Percentiles rank a stretch among this genome's conserved stretches.
Conservation (phyloP, 2,113 vertebrate species). For the Cheirogaleus medius region DNA sequence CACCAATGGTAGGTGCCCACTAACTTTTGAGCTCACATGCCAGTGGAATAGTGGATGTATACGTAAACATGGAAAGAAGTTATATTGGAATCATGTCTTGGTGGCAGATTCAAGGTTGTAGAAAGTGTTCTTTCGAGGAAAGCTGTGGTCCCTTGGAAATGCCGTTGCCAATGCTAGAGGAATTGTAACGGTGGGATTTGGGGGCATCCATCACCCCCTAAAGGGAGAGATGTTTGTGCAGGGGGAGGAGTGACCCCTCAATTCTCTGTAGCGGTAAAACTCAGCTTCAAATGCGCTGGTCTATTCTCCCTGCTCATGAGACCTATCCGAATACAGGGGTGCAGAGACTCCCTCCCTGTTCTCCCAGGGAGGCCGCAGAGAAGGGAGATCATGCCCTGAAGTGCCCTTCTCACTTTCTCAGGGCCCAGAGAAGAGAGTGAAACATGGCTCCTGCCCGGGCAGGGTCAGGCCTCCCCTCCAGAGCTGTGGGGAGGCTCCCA, state of each 20-base stretch:
- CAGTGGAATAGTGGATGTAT: not conserved
- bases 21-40: not conserved
- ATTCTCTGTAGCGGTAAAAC: not conserved
- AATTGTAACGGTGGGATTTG: not conserved
- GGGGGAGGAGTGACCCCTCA: not conserved
- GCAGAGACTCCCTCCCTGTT: no score
- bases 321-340: not conserved
- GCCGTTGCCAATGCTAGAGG: not conserved
- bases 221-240: not conserved
- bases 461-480: not conserved
- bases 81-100: not conserved
- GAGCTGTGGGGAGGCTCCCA: not conserved
- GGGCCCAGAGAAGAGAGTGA: not conserved
- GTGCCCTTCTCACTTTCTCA: not conserved
- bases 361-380: not conserved
- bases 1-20: not conserved
- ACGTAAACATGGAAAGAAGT: not conserved
- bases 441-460: not conserved
- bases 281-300: not conserved
- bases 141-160: not conserved
- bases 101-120: not conserved
- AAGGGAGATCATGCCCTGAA: not conserved
- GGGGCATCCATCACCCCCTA: not conserved
- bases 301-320: not conserved
- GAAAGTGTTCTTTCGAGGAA: not conserved